phyloP scores from a whole-genome alignment of 2,797 vertebrate species.

The Gallirallus australis region DNA sequence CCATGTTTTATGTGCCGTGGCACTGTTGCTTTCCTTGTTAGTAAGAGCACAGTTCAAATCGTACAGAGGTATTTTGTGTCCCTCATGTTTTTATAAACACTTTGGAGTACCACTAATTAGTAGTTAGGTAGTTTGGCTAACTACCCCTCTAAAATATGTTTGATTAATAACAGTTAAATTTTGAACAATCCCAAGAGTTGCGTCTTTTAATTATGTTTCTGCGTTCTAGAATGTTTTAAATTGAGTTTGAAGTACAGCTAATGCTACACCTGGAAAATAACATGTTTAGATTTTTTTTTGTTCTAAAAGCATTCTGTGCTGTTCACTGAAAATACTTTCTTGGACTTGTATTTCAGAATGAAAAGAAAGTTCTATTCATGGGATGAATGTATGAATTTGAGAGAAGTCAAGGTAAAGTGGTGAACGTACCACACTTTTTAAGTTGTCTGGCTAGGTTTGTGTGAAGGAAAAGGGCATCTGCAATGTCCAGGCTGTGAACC shows the following conservation, averaged over 20 bases:
- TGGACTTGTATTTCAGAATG: conserved; percentile 85
- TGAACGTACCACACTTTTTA: not conserved
- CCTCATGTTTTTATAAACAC: not conserved
- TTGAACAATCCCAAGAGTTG: not conserved
- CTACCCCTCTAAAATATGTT: not conserved
- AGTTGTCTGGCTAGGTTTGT: not conserved
- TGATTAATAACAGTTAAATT: not conserved
- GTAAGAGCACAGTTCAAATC: not conserved
- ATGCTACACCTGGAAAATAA: not conserved
- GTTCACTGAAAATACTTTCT: conserved; percentile 26
- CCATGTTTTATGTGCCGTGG: not conserved
- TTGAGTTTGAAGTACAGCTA: not conserved
- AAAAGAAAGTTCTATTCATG: conserved; percentile 99
- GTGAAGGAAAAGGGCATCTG: not conserved
- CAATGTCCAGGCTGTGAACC: too few relatives aligned
- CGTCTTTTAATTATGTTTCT: not conserved
- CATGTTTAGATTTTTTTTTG: not conserved
- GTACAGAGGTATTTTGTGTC: not conserved
- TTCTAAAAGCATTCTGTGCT: not conserved
- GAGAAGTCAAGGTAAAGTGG: conserved; percentile 94
- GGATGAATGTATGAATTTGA: conserved; percentile 98
- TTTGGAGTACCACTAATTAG: not conserved
- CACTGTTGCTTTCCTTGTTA: not conserved
- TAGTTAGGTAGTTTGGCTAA: not conserved
- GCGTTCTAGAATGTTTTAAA: not conserved